Percentiles rank a stretch among this genome's conserved stretches.
These are phyloP conservation scores for Anthoptus insignis DNA, from an alignment of 2,888 invertebrate species.

Conservation along the genomic window DNA sequence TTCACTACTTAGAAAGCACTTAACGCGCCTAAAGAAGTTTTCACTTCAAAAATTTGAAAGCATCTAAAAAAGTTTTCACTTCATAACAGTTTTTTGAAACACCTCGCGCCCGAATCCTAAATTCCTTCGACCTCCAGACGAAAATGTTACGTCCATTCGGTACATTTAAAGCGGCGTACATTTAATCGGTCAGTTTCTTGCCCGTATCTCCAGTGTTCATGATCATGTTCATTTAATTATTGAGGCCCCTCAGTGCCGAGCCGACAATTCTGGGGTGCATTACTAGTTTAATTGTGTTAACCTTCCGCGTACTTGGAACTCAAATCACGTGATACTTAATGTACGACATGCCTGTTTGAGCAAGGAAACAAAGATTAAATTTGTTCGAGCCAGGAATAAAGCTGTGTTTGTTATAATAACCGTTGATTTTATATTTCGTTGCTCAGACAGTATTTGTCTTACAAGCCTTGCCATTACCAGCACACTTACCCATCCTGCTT, in stretches of 20 bases:
- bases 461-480: no score
- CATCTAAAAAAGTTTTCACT: no score
- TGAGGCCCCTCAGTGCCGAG: constrained; percentile 52
- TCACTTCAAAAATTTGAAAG: no score
- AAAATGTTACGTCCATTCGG: neutral
- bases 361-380: neutral
- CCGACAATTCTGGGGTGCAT: constrained; percentile 42
- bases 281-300: constrained; percentile 45
- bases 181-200: constrained; percentile 52
- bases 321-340: constrained; percentile 16
- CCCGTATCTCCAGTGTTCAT: constrained; percentile 55
- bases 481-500: no score
- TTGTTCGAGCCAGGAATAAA: neutral
- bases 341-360: neutral
- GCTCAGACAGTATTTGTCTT: neutral
- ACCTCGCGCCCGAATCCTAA: neutral
- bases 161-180: constrained; percentile 18
- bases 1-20: no score
- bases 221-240: constrained; percentile 60
- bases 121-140: constrained; percentile 7
- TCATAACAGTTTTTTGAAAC: neutral
- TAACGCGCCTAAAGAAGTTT: no score
- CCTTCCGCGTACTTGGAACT: constrained; percentile 27
- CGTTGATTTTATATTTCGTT: neutral
- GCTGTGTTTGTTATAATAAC: neutral